Conservation (phyloP, 2,888 invertebrate genomes). For the Xanthorhoe designata region DNA sequence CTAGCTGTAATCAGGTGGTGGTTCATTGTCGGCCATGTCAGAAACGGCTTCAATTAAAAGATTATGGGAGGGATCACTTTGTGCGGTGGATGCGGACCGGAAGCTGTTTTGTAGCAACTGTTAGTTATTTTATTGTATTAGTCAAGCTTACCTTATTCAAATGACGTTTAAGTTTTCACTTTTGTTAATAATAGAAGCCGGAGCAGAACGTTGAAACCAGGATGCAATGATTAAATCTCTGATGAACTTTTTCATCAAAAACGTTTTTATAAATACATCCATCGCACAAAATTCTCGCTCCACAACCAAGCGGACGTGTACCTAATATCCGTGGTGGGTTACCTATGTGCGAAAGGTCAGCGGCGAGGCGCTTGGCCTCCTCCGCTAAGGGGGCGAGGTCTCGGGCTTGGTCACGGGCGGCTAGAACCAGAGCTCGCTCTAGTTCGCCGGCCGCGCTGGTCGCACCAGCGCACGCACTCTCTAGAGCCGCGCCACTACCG, state of each 20-base stretch:
- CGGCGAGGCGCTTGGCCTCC: slow-evolving; percentile 75
- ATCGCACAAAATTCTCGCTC: slow-evolving; percentile 55
- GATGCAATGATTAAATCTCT: background rate
- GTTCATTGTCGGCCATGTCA: slow-evolving; percentile 23
- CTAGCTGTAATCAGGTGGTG: slow-evolving; percentile 64
- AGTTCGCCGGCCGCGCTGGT: slow-evolving; percentile 94
- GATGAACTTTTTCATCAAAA: too few species aligned
- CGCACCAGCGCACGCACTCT: slow-evolving; percentile 87
- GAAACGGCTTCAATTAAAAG: slow-evolving; percentile 18
- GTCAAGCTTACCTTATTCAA: background rate
- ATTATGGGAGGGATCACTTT: slow-evolving; percentile 37
- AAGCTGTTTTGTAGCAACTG: background rate
- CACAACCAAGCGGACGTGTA: slow-evolving; percentile 58
- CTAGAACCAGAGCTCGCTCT: slow-evolving; percentile 90
- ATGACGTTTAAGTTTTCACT: background rate
- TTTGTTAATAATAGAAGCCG: background rate
- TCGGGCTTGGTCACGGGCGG: slow-evolving; percentile 78
- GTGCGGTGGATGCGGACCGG: slow-evolving; percentile 33
- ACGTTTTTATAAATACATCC: slow-evolving; percentile 12
- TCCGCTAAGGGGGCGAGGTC: slow-evolving; percentile 78
- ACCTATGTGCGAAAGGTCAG: slow-evolving; percentile 83
- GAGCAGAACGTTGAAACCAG: background rate
- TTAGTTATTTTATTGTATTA: slow-evolving; percentile 3
- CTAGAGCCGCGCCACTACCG: slow-evolving; percentile 77
- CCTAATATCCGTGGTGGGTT: slow-evolving; percentile 73